These are phyloP conservation scores for Zaprionus ghesquierei DNA, from an alignment of 1,140 invertebrate species.

Conservation along the genomic window DNA sequence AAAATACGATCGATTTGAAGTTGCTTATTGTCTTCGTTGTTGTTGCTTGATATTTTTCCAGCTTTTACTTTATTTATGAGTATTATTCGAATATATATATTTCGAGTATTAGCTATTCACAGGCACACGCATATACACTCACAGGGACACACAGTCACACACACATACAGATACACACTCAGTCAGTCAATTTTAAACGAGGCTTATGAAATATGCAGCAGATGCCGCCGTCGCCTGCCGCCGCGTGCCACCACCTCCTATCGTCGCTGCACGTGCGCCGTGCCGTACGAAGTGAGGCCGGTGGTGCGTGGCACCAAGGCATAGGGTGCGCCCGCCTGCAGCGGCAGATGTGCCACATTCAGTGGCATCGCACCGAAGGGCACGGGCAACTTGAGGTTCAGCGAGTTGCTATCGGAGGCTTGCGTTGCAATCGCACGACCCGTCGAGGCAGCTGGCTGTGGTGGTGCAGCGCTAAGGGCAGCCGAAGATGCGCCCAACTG, in stretches of 20 bases:
- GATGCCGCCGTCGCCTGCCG: neutral
- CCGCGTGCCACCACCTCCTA: conserved; percentile 7
- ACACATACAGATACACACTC: neutral
- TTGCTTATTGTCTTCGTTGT: conserved; percentile 26
- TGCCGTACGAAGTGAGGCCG: conserved; percentile 74
- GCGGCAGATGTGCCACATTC: conserved; percentile 68
- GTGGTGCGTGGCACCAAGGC: conserved; percentile 61
- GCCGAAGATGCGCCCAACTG: neutral
- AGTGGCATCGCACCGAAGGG: conserved; percentile 69
- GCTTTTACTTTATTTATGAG: conserved; percentile 53
- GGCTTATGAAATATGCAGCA: conserved; percentile 25
- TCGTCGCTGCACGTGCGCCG: conserved; percentile 67
- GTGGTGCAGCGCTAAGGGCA: conserved; percentile 4
- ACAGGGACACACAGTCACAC: neutral
- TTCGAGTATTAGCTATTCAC: conserved; percentile 15
- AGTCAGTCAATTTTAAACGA: conserved; percentile 13
- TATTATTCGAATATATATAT: conserved; percentile 20
- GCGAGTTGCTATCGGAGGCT: conserved; percentile 50
- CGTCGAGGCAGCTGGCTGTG: neutral
- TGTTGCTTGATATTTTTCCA: conserved; percentile 21
- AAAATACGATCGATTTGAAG: conserved; percentile 41
- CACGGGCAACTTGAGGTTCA: conserved; percentile 74
- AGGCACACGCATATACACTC: conserved; percentile 1
- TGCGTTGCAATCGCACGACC: conserved; percentile 35
- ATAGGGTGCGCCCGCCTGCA: conserved; percentile 73